Percentiles rank a stretch among this genome's conserved stretches.
These are phyloP conservation scores for Cettia cetti DNA, from an alignment of 2,113 vertebrate species.

Conservation along the genomic window DNA sequence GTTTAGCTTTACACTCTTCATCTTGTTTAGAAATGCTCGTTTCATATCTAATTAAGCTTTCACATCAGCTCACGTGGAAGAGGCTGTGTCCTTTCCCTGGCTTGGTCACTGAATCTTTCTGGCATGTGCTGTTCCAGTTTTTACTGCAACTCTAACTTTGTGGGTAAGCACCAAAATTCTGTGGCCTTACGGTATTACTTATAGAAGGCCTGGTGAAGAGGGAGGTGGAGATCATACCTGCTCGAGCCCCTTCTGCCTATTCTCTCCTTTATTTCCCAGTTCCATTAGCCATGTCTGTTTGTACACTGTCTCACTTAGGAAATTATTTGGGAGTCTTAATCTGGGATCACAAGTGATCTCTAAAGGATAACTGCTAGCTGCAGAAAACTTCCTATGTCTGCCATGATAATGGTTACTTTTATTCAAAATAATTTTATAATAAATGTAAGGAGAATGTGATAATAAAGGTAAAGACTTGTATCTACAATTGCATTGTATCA, in stretches of 20 bases:
- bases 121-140: background rate
- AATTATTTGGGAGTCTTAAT: background rate
- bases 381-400: background rate
- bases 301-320: background rate
- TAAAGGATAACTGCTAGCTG: background rate
- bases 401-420: background rate
- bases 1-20: background rate
- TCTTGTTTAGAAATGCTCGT: background rate
- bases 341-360: background rate
- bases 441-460: background rate
- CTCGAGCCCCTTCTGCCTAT: rapidly evolving
- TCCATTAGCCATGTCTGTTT: background rate
- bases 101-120: background rate
- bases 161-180: background rate
- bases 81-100: background rate
- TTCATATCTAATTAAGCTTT: background rate
- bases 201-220: background rate
- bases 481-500: background rate
- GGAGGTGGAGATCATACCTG: background rate
- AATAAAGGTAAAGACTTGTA: background rate
- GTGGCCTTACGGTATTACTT: background rate
- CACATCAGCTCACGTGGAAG: background rate
- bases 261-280: background rate
- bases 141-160: background rate
- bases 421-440: background rate